Evolutionary conservation across 2,797 vertebrate genomes (phyloP).

Genomic region (Lepilemur septentrionalis): DNA sequence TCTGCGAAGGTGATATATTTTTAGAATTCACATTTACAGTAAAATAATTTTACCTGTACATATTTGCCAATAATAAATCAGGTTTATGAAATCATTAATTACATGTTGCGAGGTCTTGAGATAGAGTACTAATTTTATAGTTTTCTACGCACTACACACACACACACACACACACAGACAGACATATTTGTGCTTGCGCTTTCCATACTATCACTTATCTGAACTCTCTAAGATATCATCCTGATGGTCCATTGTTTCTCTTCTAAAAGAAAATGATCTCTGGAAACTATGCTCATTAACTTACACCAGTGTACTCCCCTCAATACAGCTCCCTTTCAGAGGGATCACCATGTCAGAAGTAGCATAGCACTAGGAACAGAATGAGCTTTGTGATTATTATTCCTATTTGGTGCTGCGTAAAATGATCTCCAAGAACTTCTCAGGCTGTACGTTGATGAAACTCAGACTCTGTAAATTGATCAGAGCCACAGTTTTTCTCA

Average conservation of each 20-base stretch:
- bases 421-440: neutral
- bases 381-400: neutral
- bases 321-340: neutral
- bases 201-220: neutral
- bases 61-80: neutral
- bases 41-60: neutral
- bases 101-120: neutral
- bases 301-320: neutral
- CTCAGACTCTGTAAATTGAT: neutral
- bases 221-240: neutral
- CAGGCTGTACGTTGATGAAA: neutral
- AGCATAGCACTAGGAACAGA: neutral
- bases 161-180: neutral
- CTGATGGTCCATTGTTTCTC: neutral
- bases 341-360: neutral
- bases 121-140: neutral
- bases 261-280: neutral
- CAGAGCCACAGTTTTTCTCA: neutral
- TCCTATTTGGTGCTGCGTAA: neutral
- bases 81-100: constrained; percentile 19
- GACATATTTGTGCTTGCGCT: neutral
- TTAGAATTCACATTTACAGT: constrained; percentile 2
- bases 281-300: neutral
- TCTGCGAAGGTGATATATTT: neutral
- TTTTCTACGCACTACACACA: neutral